Evolutionary conservation across 2,113 vertebrate genomes (phyloP).

Genomic region (Sinocyclocheilus anshuiensis): DNA sequence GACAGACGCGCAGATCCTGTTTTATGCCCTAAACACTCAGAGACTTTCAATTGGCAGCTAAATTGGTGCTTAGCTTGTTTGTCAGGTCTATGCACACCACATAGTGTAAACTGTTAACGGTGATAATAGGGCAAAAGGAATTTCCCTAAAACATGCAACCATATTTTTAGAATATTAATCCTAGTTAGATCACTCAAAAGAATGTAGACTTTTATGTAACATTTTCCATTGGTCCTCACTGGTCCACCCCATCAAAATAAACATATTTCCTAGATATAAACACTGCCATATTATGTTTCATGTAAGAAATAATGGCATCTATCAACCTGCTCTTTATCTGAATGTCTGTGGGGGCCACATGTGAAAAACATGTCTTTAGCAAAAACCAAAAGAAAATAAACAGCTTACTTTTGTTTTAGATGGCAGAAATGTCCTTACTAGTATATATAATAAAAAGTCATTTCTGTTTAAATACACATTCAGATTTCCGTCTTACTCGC

Average conservation of each 20-base stretch:
- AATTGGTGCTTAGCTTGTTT: slow-evolving; percentile 1
- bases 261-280: slow-evolving; percentile 48
- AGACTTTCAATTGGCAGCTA: slow-evolving; percentile 7
- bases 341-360: slow-evolving; percentile 13
- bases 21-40: slow-evolving; percentile 7
- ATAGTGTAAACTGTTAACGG: slow-evolving; percentile 2
- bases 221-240: slow-evolving; percentile 52
- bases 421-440: background rate
- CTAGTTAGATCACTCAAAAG: slow-evolving; percentile 25
- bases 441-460: background rate
- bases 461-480: background rate
- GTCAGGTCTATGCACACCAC: slow-evolving; percentile 8
- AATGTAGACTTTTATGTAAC: slow-evolving; percentile 51
- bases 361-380: slow-evolving; percentile 1
- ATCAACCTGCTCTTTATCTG: slow-evolving; percentile 30
- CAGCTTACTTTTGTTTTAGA: background rate
- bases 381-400: slow-evolving; percentile 25
- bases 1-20: slow-evolving; percentile 14
- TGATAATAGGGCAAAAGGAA: slow-evolving; percentile 20
- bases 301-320: slow-evolving; percentile 33
- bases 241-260: slow-evolving; percentile 50
- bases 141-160: slow-evolving; percentile 24
- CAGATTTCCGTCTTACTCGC: background rate
- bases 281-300: slow-evolving; percentile 50
- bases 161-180: slow-evolving; percentile 18